Evolutionary conservation across 1,140 invertebrate species (phyloP), one percentile per base, ranked within the genome.

Genomic region (Procambarus virginalis): DNA sequence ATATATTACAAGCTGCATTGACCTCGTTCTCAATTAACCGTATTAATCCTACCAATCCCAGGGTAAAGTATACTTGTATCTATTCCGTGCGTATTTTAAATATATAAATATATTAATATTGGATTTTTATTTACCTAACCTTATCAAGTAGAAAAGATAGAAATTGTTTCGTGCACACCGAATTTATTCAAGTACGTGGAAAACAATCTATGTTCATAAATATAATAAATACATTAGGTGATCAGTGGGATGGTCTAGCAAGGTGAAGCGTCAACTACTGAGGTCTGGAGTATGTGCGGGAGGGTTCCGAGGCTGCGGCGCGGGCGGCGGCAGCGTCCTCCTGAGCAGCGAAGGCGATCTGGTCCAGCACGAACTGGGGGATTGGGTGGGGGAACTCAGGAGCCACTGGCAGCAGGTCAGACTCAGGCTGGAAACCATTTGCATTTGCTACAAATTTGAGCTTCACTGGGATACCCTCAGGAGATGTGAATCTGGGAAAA

Each of bases 361-460:
- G 84, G 10, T 78, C 51, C 84, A 86, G 75, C 20, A 86, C 84
- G 75, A 86, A 86, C 51, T 78, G 22, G 0, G 84, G 84, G 84
- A 86, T 78, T 46, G 84, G 84, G 75, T 86, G 84, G 49, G 84
- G 84, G 84, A 86, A 86, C 84, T 77, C 84, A 10, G 84, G 84
- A 60, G 84, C 73, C 70, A 86, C 84, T 48, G 84, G 84, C 49
- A 86, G 51, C 17, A 78, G 34, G 51, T 22, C 6, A 46, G 84
- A 86, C 34, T 86, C 73, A 2, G 84, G 84, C 75, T 86, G 84
- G 84, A 78, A 86, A 34, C 84, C 84, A 55, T 86, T 86, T 49
- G 73, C 84, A 48, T 86, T 86, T 17, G 84, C 84, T 45, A 86
- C 84, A 49, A 60, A 86, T 34, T 86, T 86, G 75, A 86, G 34